Evolutionary conservation across 2,797 vertebrate genomes (phyloP), one percentile per base, ranked within the genome.

Genomic region (Neoniphon sammara): DNA sequence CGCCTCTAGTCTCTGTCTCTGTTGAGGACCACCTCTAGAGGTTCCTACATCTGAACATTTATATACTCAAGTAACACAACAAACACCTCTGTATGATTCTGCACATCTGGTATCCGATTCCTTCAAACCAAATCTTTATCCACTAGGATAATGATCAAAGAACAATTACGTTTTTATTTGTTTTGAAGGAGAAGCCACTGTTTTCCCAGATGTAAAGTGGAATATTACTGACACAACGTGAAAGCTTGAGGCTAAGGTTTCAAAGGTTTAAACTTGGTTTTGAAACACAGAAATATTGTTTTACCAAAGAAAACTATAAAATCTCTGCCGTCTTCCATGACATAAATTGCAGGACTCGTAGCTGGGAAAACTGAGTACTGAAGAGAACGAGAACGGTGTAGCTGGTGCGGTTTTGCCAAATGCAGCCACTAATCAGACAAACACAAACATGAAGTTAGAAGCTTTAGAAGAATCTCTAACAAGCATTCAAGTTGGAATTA

Each of bases 111-210:
- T 21, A 12, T 61, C 36, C 18, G n/a, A 25, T 18, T 47, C 21
- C 23, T 18, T 47, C 7, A 23, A 25, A 46, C 39, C n/a, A 44
- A 44, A n/a, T 14, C 58, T 8, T 42, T 27, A 57, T 34, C 30
- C n/a, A 27, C 36, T 27, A 47, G 21, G 42, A 27, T 17, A 8
- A n/a, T 15, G 30, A 11, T 27, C 36, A 47, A 9, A 62, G 5
- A 46, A 27, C 27, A 27, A 44, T 46, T 46, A 8, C 20, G 25
- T 14, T 27, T 47, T 66, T 15, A 42, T 70, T 9, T 55, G 0
- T 5, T 77, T 65, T 62, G 21, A 52, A 52, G 54, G 21, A 72
- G 23, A 46, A 18, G 2, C 55, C 36, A 44, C 36, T 42, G 18
- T 36, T 44, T 27, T 39, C 21, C 56, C 21, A 39, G 21, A 25